Evolutionary conservation across 2,113 vertebrate genomes (phyloP).

Genomic region (Pachyramphus minor): DNA sequence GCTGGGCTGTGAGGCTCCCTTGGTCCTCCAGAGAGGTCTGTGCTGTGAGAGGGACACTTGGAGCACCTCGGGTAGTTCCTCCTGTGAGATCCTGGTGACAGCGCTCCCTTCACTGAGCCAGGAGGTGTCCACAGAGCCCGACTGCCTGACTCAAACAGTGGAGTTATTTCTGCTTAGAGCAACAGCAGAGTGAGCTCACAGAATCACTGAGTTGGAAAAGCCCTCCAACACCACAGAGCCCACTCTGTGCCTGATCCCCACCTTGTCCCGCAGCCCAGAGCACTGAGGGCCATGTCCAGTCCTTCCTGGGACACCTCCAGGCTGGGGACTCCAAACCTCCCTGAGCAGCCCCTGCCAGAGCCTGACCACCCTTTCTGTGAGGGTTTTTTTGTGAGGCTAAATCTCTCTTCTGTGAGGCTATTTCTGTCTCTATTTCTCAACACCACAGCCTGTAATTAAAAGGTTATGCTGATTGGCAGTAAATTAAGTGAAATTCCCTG

Average conservation of each 20-base stretch:
- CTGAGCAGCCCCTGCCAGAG: neutral
- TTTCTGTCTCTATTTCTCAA: neutral
- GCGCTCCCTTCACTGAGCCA: neutral
- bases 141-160: neutral
- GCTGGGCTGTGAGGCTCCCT: neutral
- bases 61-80: neutral
- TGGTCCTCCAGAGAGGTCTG: neutral
- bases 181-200: neutral
- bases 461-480: neutral
- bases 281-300: accelerated
- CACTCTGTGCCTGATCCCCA: accelerated
- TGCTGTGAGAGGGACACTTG: neutral
- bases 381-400: neutral
- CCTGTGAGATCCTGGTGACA: neutral
- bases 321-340: neutral
- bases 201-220: too few species aligned
- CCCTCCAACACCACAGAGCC: neutral
- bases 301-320: neutral
- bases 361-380: neutral
- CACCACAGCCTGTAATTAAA: neutral
- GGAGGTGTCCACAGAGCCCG: neutral
- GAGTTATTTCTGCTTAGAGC: neutral
- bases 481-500: neutral
- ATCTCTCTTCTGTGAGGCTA: neutral
- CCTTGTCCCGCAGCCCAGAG: neutral